Base-by-base conservation (phyloP, 2,888 invertebrate species). In the Volucella zonaria region DNA sequence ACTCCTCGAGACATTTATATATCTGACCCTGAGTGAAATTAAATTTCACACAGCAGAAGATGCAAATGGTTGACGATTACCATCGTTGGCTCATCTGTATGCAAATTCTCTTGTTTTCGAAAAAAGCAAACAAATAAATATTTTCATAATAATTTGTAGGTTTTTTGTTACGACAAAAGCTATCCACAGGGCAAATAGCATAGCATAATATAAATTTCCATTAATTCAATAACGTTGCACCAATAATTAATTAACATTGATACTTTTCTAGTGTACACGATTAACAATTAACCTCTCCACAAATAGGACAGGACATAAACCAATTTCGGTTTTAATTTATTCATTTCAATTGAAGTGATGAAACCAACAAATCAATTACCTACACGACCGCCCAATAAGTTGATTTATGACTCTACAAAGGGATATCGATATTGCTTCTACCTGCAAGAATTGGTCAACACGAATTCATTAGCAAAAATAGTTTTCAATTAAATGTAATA, bases 351-450 rank as follows among this genome's bases (percentile, higher is more conserved):
- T 62, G 31, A 23, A 12, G 61, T 15, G 61, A 62, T 73, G 73
- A 73, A 61, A 73, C 43, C 52, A 71, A 52, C 43, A 11, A 61
- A 52, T 73, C 62, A 73, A 62, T 62, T 73, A 43, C 49, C 59
- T 23, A 43, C 51, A 52, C 61, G 31, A 51, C 73, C 52, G 31
- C 23, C 31, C 31, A 31, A 61, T 62, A 38, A 15, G 23, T 73
- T 43, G 43, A 71, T 51, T 73, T 52, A 61, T 73, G n/a, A 61
- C 43, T 31, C n/a, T 14, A 23, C 42, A 73, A 31, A 47, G 9
- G 51, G 12, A 49, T 47, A 71, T n/a, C 40, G 40, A 18, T 58
- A 6, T n/a, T 71, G 9, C 40, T 15, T 58, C 9, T 3, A 31
- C 40, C 11, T 58, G 14, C 10, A 56, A 15, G 38, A 58, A 58